phyloP scores from a whole-genome alignment of 2,888 invertebrate genomes.

The Glyphotaelius pellucidus region DNA sequence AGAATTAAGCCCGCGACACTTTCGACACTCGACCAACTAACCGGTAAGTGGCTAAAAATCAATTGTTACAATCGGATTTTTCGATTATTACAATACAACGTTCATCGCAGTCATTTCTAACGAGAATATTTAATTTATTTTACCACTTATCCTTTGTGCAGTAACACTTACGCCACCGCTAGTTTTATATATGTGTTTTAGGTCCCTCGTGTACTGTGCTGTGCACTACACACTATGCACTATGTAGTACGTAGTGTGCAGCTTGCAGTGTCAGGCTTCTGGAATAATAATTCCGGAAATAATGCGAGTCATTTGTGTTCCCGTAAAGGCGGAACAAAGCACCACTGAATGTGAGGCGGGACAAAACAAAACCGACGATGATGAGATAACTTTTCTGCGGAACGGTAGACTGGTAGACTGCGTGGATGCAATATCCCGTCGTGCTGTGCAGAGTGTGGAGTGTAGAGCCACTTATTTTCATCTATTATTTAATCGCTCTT shows the following conservation, averaged over 20 bases:
- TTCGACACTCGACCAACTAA: no score
- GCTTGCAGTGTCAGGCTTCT: not conserved
- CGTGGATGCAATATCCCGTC: not conserved
- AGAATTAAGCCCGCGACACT: no score
- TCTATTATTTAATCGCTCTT: not conserved
- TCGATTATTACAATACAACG: not conserved
- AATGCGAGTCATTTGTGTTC: constrained; percentile 23
- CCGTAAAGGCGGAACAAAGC: not conserved
- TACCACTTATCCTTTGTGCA: no score
- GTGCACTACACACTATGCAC: no score
- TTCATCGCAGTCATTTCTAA: not conserved
- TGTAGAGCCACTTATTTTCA: not conserved
- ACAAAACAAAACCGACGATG: not conserved
- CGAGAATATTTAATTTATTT: no score
- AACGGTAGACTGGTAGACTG: not conserved
- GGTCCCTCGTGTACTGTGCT: not conserved
- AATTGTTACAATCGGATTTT: not conserved
- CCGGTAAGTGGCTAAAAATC: not conserved
- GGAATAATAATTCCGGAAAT: constrained; percentile 4
- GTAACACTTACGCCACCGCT: not conserved
- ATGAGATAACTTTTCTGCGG: not conserved
- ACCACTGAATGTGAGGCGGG: not conserved
- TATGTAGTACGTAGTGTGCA: not conserved
- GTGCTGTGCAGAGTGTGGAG: not conserved
- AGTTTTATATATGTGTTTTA: not conserved